These are phyloP conservation scores for Lathamus discolor DNA, from an alignment of 2,113 vertebrate genomes.

Conservation along the genomic window DNA sequence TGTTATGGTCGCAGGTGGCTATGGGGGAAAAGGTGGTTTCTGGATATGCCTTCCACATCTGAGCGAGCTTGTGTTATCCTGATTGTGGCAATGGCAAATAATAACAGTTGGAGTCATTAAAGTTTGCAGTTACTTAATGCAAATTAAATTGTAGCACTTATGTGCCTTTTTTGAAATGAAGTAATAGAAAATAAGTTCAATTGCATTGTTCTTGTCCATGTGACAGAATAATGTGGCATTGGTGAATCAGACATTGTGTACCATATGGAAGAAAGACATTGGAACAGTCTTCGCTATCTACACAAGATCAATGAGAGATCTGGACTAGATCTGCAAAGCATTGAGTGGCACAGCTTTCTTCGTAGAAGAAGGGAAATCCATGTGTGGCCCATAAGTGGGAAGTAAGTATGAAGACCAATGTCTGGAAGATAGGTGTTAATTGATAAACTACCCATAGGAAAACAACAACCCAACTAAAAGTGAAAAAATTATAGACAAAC, in stretches of 20 bases:
- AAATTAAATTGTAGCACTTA: neutral
- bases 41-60: neutral
- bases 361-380: neutral
- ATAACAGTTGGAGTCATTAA: neutral
- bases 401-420: neutral
- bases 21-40: neutral
- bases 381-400: neutral
- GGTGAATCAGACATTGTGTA: fast-evolving
- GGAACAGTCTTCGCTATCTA: neutral
- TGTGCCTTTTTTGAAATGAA: neutral
- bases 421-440: neutral
- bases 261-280: neutral
- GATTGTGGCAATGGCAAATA: neutral
- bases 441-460: neutral
- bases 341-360: neutral
- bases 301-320: neutral
- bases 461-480: neutral
- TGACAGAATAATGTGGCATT: neutral
- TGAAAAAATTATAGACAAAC: fast-evolving
- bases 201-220: neutral
- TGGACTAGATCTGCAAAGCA: neutral
- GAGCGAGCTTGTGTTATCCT: neutral
- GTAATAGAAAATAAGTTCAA: neutral
- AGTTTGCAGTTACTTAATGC: neutral
- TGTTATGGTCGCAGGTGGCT: neutral